Base-by-base conservation (phyloP, 2,888 invertebrate species). In the Drosophila aldrichi region DNA sequence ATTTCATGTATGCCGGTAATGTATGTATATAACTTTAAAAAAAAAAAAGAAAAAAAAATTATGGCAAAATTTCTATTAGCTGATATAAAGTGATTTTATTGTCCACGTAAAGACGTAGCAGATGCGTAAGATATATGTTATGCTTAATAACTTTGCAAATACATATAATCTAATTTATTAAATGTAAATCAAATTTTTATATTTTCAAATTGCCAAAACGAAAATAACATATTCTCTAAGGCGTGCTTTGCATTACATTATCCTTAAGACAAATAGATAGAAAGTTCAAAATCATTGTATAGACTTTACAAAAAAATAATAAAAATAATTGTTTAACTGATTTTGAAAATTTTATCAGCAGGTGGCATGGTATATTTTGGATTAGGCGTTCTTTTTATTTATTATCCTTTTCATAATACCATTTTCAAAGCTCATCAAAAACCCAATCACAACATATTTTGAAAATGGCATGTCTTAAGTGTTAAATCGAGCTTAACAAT, bases 31-130 rank as follows among this genome's bases (percentile, higher is more conserved):
- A 22, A 22, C 51, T 71, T 70, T 61, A 52, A 66, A 64, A 18
- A 65, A 65, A 62, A 34, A 25, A 16, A 58, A 51, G 64, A 62
- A n/a, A 68, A 70, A 62, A 34, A 32, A 14, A 55, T 74, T 79
- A 86, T 80, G 86, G 78, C 83, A 83, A 79, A 80, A 81, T 81
- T 83, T 70, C 82, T 82, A 77, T 79, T 73, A 74, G 73, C 66
- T 68, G 61, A 66, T 20, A 70, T 34, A 46, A 20, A 43, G 43
- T 52, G 20, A 49, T 49, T 71, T 61, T n/a, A 49, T 56, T 71
- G 54, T n/a, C n/a, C n/a, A 8, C 51, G 34, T 34, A 34, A 36
- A 36, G 2, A 18, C 18, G n/a, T 29, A 29, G 12, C n/a, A 32
- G 29, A n/a, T 48, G 10, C 3, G 12, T 12, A 12, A 29, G 1